Evolutionary conservation across 2,888 invertebrate species (phyloP), one percentile per base, ranked within the genome.

Genomic region (Odontomyia ornata): DNA sequence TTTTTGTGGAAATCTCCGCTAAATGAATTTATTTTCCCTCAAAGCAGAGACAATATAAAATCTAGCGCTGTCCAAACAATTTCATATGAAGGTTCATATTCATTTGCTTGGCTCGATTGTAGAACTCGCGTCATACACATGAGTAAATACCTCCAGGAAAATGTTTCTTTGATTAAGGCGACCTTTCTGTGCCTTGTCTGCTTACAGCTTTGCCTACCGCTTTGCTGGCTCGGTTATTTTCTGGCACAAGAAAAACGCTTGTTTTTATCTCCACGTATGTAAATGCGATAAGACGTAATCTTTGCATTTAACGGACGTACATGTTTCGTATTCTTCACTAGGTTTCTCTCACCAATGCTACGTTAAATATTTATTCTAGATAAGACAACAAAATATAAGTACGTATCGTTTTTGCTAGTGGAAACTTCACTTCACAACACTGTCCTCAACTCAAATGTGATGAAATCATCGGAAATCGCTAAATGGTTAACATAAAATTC

Each of bases 221-320:
- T 60, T 18, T 23, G 9, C 36, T 36, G 36, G 36, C 36, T 9
- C 36, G 36, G 36, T 9, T 36, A 9, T 36, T 5, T 36, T 36
- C 25, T 13, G 25, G 21, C 60, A 60, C 25, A 60, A 60, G 60
- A 69, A 69, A n/a, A 28, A n/a, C 47, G 69, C 69, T 73, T 73
- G 30, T 28, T 73, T 36, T 73, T 73, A 73, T 73, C 73, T 73
- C 13, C 13, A 11, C 57, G 36, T 73, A 73, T 73, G 73, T 73
- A 73, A 73, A 73, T 73, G 73, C 60, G 73, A 73, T 73, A 73
- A 73, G 69, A 69, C 69, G 25, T 69, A 69, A 69, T 69, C 69
- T 69, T 69, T 47, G 69, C 46, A 69, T 69, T 69, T 69, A 69
- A 69, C 69, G 69, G 69, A 69, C 69, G 69, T 69, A 46, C n/a